phyloP scores from a whole-genome alignment of 2,113 vertebrate species.

The Cathartes aura region DNA sequence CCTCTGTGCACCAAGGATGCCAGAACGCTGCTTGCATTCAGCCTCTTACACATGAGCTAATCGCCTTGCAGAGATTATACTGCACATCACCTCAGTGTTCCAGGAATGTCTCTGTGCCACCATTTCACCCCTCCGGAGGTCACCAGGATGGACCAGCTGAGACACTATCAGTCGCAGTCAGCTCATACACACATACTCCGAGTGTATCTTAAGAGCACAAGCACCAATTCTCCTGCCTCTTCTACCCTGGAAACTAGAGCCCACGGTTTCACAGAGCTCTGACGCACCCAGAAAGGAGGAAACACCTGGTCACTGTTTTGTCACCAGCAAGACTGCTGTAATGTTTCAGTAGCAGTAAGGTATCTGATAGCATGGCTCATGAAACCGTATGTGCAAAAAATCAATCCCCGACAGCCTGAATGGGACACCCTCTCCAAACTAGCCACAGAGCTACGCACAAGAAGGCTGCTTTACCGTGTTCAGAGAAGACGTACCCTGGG shows the following conservation, averaged over 20 bases:
- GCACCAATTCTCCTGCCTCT: background rate
- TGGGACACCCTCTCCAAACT: accelerated
- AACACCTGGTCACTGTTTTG: background rate
- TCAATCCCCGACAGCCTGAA: accelerated
- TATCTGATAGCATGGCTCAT: accelerated
- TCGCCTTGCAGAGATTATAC: background rate
- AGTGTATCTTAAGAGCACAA: background rate
- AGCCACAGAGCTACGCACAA: background rate
- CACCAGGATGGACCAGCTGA: background rate
- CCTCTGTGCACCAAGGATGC: background rate
- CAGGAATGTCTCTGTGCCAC: background rate
- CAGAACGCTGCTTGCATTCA: background rate
- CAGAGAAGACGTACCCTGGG: too few species aligned
- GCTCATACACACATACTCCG: accelerated
- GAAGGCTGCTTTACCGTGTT: background rate
- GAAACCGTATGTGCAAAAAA: accelerated
- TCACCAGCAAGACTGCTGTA: background rate
- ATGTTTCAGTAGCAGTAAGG: background rate
- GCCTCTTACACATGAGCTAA: accelerated
- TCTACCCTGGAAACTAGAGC: background rate
- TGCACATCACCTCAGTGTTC: background rate
- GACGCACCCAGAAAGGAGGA: background rate
- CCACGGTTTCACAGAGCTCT: too few species aligned
- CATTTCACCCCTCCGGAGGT: background rate
- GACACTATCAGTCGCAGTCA: background rate